Conservation (phyloP, 2,113 vertebrate genomes). For the Tylochromis polylepis region DNA sequence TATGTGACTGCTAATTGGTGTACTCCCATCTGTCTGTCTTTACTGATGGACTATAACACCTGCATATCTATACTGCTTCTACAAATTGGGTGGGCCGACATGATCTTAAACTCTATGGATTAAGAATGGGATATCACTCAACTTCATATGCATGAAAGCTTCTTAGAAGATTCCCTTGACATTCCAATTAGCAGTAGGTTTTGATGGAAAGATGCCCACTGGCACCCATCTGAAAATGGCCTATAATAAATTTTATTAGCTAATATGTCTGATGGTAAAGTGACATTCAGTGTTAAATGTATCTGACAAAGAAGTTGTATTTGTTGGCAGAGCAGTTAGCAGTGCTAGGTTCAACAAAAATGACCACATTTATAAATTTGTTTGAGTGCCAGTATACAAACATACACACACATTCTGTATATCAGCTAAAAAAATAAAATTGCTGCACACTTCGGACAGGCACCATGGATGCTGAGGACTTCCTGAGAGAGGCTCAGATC, state of each 20-base stretch:
- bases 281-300: no score
- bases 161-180: background rate
- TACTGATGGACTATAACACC: background rate
- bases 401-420: background rate
- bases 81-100: background rate
- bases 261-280: background rate
- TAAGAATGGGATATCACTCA: background rate
- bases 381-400: background rate
- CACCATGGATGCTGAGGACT: conserved; percentile 88
- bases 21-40: background rate
- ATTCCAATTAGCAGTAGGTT: background rate
- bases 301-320: background rate
- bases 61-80: background rate
- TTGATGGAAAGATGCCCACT: background rate
- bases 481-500: conserved; percentile 90
- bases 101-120: background rate
- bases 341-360: background rate
- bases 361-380: background rate
- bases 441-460: conserved; percentile 66
- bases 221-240: background rate
- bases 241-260: background rate
- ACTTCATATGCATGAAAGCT: background rate
- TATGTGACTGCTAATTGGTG: background rate
- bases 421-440: background rate
- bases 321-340: background rate